These are phyloP conservation scores for Phyllotis vaccarum DNA, from an alignment of 2,797 vertebrate genomes.

Conservation along the genomic window DNA sequence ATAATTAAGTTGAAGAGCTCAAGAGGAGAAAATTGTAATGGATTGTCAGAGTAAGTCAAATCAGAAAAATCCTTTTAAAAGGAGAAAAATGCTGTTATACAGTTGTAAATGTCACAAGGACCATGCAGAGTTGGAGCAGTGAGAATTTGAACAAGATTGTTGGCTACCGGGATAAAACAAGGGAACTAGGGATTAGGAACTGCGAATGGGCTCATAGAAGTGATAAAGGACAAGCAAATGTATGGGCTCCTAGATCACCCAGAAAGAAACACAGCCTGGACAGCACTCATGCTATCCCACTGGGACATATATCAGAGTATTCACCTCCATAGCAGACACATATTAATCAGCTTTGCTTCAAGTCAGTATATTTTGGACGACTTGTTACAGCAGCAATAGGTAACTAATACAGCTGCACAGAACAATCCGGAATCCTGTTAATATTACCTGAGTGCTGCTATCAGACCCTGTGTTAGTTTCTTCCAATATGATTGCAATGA, in stretches of 20 bases:
- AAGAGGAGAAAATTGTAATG: not conserved
- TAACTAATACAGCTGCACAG: not conserved
- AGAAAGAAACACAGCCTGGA: not conserved
- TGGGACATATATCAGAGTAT: not conserved
- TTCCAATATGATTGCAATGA: not conserved
- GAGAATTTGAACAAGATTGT: not conserved
- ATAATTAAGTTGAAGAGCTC: not conserved
- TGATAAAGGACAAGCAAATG: not conserved
- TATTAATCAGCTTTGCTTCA: not conserved
- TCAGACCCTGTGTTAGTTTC: not conserved
- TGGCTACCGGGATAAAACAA: not conserved
- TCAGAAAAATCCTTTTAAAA: conserved; percentile 21
- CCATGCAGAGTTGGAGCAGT: not conserved
- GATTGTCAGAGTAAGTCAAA: not conserved
- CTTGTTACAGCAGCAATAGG: not conserved
- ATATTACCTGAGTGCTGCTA: not conserved
- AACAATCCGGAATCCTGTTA: not conserved
- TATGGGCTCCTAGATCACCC: too few species aligned
- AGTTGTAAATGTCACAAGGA: not conserved
- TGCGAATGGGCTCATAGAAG: not conserved
- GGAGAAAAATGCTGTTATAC: not conserved
- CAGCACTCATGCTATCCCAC: not conserved
- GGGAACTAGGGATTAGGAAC: not conserved
- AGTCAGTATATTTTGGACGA: not conserved
- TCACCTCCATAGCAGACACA: not conserved